Base-by-base conservation (phyloP, 2,113 vertebrate species). In the Sula dactylatra region DNA sequence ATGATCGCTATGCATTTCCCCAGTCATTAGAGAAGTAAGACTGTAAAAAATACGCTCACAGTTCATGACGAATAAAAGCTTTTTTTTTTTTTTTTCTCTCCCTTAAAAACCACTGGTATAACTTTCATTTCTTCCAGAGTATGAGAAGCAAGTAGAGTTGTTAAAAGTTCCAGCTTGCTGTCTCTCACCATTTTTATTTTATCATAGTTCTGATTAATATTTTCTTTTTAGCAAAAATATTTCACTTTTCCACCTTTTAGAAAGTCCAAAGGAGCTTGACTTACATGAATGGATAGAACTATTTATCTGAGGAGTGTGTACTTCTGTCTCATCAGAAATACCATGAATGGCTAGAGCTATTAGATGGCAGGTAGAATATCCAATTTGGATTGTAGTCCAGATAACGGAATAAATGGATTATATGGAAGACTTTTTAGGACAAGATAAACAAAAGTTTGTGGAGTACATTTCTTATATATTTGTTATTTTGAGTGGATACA, bases 391-490 rank as follows among this genome's bases (percentile, higher is more conserved):
- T 90, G 27, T 79, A 45, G 54, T 82, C 44, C 52, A 73, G 13
- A 10, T 67, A 36, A 66, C 1, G 4, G 36, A 73, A 82, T 58
- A 82, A 78, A 42, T 12, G 86, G 29, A 26, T 62, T 17, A n/a
- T 40, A 21, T 31, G 70, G 56, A 40, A 70, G 49, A 56, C 61
- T 25, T 18, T 65, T 85, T 61, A 74, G 71, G 40, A 61, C 27
- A 73, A 52, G 38, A 38, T 71, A 56, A 92, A 44, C 9, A 64
- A 29, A 64, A 78, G 14, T 45, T 45, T 18, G 47, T 36, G 36
- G 5, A 0, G 0, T 66, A 16, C 1, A 0, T 86, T 88, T 83
- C 27, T 29, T 62, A 40, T 17, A 9, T 58, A 11, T 59, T 80
- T 76, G 4, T 4, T 69, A 9, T 31, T 84, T 86, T 77, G 21